Evolutionary conservation across 2,113 vertebrate genomes (phyloP).

Genomic region (pig (Sus scrofa)): DNA sequence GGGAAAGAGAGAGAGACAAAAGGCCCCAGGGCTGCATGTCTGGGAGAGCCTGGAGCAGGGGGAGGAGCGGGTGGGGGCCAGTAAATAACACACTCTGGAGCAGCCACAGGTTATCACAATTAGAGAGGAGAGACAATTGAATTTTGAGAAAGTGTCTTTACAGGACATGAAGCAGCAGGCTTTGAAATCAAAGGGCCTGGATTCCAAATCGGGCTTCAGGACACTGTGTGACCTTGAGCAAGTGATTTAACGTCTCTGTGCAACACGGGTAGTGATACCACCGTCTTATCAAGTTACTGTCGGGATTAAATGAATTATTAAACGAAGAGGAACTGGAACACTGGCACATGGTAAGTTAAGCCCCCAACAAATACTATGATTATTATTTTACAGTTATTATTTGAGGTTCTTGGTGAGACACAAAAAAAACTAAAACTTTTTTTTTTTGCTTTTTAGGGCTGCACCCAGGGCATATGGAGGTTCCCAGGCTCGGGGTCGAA

Average conservation of each 20-base stretch:
- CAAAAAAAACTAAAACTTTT: constrained; percentile 19
- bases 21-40: background rate
- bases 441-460: too few relatives aligned
- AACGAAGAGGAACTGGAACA: background rate
- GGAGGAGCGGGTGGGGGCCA: background rate
- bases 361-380: background rate
- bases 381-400: background rate
- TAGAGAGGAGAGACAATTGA: background rate
- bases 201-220: background rate
- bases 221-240: background rate
- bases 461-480: too few relatives aligned
- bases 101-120: background rate
- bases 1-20: background rate
- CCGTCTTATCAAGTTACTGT: background rate
- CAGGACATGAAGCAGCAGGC: background rate
- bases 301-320: constrained; percentile 18
- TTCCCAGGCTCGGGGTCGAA: too few relatives aligned
- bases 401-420: background rate
- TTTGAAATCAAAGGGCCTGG: background rate
- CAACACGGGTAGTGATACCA: background rate
- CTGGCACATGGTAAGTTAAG: background rate
- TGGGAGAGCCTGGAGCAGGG: background rate
- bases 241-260: background rate
- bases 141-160: background rate
- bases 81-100: background rate